Evolutionary conservation across 2,113 vertebrate genomes (phyloP).

Genomic region (Fregetta grallaria): DNA sequence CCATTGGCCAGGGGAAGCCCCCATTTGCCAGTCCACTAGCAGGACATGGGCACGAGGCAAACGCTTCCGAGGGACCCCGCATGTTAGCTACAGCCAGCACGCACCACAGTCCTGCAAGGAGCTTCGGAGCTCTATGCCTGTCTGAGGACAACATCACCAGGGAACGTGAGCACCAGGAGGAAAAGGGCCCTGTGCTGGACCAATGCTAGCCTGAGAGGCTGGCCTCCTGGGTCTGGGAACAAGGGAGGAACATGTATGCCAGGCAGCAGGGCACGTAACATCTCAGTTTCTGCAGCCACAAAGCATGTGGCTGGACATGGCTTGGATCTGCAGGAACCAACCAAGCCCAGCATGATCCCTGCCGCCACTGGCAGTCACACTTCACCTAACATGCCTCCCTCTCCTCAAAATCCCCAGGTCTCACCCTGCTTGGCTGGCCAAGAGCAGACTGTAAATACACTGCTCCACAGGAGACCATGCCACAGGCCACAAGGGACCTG

Average conservation of each 20-base stretch:
- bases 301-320: neutral
- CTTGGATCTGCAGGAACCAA: neutral
- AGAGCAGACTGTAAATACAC: neutral
- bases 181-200: neutral
- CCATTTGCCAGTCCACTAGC: neutral
- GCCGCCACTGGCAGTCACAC: neutral
- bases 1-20: neutral
- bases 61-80: neutral
- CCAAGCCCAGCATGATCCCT: neutral
- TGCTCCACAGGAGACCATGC: neutral
- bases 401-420: neutral
- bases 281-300: neutral
- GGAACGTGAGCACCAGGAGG: neutral
- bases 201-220: neutral
- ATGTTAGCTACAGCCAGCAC: neutral
- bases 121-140: accelerated
- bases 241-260: accelerated
- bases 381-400: neutral
- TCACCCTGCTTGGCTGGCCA: neutral
- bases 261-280: neutral
- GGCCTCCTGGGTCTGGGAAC: neutral
- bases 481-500: neutral
- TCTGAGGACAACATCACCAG: neutral
- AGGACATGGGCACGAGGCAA: neutral
- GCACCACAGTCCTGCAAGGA: accelerated